Base-by-base conservation (phyloP, 2,888 invertebrate species). In the Netelia melanura region DNA sequence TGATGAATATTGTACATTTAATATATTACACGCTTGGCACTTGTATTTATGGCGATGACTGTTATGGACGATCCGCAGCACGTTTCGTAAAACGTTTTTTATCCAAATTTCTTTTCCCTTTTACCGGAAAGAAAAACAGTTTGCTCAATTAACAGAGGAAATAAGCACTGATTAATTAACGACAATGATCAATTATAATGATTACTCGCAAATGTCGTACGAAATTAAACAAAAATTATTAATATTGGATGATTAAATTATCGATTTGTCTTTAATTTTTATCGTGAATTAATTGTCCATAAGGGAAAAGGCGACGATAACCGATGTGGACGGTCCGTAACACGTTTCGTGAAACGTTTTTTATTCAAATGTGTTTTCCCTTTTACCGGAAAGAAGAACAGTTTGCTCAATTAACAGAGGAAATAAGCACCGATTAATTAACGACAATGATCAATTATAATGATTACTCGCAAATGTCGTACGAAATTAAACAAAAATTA, bases 31-130 rank as follows among this genome's bases (percentile, higher is more conserved):
- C 78, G 43, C 68, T 61, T 43, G 43, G 68, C 21, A 23, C 70
- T 70, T 44, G 74, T 74, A 76, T 76, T 81, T 70, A 61, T 30
- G 9, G 44, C 17, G 64, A 70, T 30, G 62, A 56, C 43, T 56
- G 64, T 5, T 5, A 5, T 30, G 30, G 30, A 30, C 5, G 6
- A 5, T 5, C 5, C 30, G 30, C 30, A 30, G 30, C 30, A 5
- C 30, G 30, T 30, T 62, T 30, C 75, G 43, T 30, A 11, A 6
- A 74, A 44, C 68, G 11, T 43, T 25, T 43, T 65, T 9, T 43
- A n/a, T n/a, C 21, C 14, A 21, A 52, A 64, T 61, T 70, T 44
- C 56, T 75, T 61, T 62, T 38, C 54, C 67, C 68, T 5, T 25
- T 64, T 2, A 0, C 0, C 5, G 0, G 5, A 5, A 30, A 3